phyloP scores from a whole-genome alignment of 2,797 vertebrate genomes.

The Pristis pectinata region DNA sequence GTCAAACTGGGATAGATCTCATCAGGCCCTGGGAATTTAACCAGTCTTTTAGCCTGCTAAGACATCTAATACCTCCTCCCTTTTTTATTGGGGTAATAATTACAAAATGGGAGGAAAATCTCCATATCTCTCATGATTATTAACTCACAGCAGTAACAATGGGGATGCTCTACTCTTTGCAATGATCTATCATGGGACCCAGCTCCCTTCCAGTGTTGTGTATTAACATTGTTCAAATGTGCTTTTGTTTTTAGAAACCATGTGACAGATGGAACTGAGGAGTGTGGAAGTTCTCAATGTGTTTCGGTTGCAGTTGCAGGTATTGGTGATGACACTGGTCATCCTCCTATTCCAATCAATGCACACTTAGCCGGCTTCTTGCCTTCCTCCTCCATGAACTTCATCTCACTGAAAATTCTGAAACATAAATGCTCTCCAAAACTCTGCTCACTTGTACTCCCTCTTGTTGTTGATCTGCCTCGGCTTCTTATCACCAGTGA shows the following conservation, averaged over 20 bases:
- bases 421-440: not conserved
- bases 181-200: not conserved
- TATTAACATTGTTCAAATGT: not conserved
- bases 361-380: not conserved
- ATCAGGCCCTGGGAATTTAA: no score
- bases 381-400: not conserved
- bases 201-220: not conserved
- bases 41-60: no score
- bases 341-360: not conserved
- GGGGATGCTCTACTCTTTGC: not conserved
- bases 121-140: no score
- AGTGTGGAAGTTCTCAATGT: not conserved
- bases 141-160: not conserved
- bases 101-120: no score
- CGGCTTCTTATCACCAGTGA: not conserved
- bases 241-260: not conserved
- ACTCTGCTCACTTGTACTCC: not conserved
- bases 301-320: not conserved
- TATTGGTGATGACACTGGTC: not conserved
- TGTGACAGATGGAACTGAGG: not conserved
- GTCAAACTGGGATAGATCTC: no score
- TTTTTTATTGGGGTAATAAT: no score
- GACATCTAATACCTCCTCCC: no score
- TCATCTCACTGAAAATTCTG: not conserved
- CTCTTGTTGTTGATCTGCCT: not conserved